phyloP scores from a whole-genome alignment of 2,113 vertebrate genomes.

The Campylorhamphus procurvoides region DNA sequence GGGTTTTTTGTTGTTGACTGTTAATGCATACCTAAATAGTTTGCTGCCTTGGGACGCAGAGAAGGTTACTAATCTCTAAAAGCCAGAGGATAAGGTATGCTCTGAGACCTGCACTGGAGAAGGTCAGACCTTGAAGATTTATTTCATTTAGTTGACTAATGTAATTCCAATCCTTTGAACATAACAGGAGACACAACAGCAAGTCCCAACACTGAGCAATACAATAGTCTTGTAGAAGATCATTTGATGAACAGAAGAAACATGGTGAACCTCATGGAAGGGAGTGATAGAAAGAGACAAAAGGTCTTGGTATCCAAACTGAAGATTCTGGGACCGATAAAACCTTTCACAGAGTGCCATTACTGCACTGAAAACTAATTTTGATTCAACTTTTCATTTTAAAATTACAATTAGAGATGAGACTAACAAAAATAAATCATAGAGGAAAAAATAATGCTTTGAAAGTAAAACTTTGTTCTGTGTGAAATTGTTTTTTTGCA shows the following conservation, averaged over 20 bases:
- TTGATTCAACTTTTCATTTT: neutral
- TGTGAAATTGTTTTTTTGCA: neutral
- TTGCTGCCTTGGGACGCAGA: neutral
- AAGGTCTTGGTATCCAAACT: neutral
- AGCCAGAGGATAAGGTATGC: neutral
- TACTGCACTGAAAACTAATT: neutral
- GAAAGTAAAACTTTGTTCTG: neutral
- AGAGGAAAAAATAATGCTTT: neutral
- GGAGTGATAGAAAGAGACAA: neutral
- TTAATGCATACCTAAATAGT: neutral
- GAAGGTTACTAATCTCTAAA: neutral
- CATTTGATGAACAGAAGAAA: neutral
- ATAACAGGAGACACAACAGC: neutral
- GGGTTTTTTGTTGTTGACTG: neutral
- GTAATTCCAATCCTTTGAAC: neutral
- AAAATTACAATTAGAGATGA: neutral
- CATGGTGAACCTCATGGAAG: neutral
- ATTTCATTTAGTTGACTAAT: neutral
- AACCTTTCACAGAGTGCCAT: neutral
- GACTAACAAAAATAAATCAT: neutral
- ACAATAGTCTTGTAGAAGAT: neutral
- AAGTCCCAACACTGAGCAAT: neutral
- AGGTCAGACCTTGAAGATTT: neutral
- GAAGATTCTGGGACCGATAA: neutral
- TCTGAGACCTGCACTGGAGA: neutral